Evolutionary conservation across 2,888 invertebrate genomes (phyloP), one percentile per base, ranked within the genome.

Genomic region (Drosophila formosana): DNA sequence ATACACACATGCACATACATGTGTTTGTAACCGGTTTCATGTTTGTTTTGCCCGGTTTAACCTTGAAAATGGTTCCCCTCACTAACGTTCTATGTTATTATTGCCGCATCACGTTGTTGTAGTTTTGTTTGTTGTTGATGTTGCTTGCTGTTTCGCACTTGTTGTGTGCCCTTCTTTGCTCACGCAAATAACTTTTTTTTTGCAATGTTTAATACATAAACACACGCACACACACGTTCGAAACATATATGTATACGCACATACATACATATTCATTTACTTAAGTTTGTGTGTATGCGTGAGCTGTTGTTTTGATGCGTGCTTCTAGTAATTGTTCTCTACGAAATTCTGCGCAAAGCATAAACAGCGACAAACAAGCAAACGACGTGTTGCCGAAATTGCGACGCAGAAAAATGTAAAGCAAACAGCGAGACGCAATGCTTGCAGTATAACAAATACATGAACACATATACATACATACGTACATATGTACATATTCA

Each of bases 31-130:
- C 84, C 88, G 88, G 84, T 82, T 84, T 90, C 75, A 85, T 83
- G 84, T 90, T 90, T 88, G 82, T 88, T 91, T 89, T 85, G 90
- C 79, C 90, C 90, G 88, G 88, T 87, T 90, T 90, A 90, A 90
- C 90, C 90, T 90, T 90, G 90, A 90, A 90, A 85, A 69, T 80
- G 37, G 13, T 72, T 53, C 73, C 65, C 64, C 78, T 69, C 55
- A 68, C 64, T 64, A 76, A 77, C 72, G 72, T 72, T 77, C 75
- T 78, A 70, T 49, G 79, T 72, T 80, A 75, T 82, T 74, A 68
- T 74, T 68, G 72, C 60, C 52, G 66, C 66, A 66, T 70, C 71
- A 66, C 71, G 51, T 85, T 79, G 61, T 62, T 61, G 26, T 18
- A 18, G 18, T 61, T 61, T 28, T 50, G 23, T 1, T 56, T 82